Evolutionary conservation across 1,140 invertebrate species (phyloP).

Genomic region (Pseudomyrmex dendroicus): DNA sequence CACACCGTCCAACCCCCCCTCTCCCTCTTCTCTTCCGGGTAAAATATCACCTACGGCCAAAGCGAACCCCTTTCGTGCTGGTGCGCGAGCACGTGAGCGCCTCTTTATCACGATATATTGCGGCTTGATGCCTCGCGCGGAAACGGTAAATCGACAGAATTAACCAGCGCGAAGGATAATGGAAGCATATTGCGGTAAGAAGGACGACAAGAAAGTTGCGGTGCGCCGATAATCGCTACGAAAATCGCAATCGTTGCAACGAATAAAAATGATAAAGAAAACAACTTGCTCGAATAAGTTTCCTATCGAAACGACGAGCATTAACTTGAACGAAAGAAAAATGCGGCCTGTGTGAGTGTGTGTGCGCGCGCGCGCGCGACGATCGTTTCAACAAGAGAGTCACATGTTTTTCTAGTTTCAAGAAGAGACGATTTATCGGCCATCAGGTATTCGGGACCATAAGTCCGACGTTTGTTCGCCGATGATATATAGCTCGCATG

Average conservation of each 20-base stretch:
- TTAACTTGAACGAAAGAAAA: conserved; percentile 31
- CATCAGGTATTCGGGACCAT: conserved; percentile 44
- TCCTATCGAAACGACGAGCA: neutral
- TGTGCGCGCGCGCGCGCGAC: conserved; percentile 3
- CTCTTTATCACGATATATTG: conserved; percentile 50
- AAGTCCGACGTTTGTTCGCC: conserved; percentile 39
- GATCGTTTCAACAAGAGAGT: conserved; percentile 39
- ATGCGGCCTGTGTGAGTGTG: neutral
- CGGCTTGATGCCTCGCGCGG: conserved; percentile 15
- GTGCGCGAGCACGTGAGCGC: conserved; percentile 29
- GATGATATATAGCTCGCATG: conserved; percentile 50
- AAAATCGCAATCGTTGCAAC: conserved; percentile 6
- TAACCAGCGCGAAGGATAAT: conserved; percentile 36
- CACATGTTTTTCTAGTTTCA: conserved; percentile 48
- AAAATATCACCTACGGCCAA: conserved; percentile 35
- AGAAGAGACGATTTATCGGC: conserved; percentile 56
- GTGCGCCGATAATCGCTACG: conserved; percentile 4
- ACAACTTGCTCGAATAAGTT: conserved; percentile 30
- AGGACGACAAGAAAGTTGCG: neutral
- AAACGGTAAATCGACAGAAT: conserved; percentile 38
- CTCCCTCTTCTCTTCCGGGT: neutral
- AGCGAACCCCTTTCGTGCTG: neutral
- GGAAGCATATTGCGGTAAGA: neutral
- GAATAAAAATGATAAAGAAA: neutral
- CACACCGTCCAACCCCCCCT: no score